Evolutionary conservation across 2,113 vertebrate species (phyloP), one percentile per base, ranked within the genome.

Genomic region (Nesogale talazaci): DNA sequence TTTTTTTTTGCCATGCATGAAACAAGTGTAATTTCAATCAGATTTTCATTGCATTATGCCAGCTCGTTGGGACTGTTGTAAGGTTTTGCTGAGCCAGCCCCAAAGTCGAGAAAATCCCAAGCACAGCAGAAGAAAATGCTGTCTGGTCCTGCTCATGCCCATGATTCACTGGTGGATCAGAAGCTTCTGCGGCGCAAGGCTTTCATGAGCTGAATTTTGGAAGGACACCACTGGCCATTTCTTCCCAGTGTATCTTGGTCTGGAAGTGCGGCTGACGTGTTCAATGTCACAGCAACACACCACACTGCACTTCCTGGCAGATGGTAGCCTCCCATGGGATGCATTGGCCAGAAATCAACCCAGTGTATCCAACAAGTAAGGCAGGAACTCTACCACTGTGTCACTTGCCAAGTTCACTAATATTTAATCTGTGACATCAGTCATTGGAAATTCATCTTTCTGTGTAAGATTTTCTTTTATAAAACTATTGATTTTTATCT

Each of bases 361-460:
- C 16, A n/a, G 31, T 15, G 27, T 25, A n/a, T 25, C 31, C 31
- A 69, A 11, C 34, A 36, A 36, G 31, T 2, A 36, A 36, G 70
- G 5, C 6, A 8, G 36, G n/a, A 36, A 72, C 36, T 10, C 70
- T n/a, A 9, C 34, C 70, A 20, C n/a, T 72, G 70, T 36, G 20
- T 16, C 70, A 17, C 31, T 94, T 36, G 31, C 6, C 19, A 74
- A 89, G 87, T 91, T 59, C 25, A 80, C 65, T 91, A 87, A 70
- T 86, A 93, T 52, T 94, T 93, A 42, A 57, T 89, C 46, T 78
- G 16, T 6, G 77, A 80, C 87, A 20, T 91, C 52, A 92, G 42
- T 88, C 59, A 83, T 65, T 91, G 34, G 36, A 92, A 88, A 91
- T 91, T 83, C 34, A 81, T 40, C 76, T 93, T 95, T 25, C 65